Evolutionary conservation across 1,140 invertebrate species (phyloP), one percentile per base, ranked within the genome.

Genomic region (Pachyrhynchus sulphureomaculatus): DNA sequence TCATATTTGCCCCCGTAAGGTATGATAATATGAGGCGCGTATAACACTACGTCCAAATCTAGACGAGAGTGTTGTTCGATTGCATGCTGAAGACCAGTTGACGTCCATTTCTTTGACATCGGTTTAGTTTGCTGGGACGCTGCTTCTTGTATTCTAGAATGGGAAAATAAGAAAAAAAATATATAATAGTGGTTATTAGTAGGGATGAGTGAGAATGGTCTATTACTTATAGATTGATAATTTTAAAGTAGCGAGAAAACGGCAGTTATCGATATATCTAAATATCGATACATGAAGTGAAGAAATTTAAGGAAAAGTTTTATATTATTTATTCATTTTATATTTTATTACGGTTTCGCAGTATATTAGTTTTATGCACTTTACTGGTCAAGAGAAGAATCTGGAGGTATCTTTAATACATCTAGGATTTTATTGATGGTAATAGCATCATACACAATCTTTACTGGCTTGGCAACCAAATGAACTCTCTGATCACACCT

Each of bases 381-480:
- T 82, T 80, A 92, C 85, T 94, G 90, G 61, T 89, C 87, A 9
- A 97, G 78, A 34, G 87, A 84, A 42, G 87, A 79, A 77, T 86
- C 80, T 76, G 88, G 82, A 37, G 92, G 91, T 34, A 91, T 85
- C 75, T 88, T 90, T 68, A 99, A 93, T 9, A 93, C 83, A 42
- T 89, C 86, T 0, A 89, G 80, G 4, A 96, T 76, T 67, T 90
- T 86, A 62, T 94, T 88, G 26, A 98, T 86, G 0, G 94, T 96
- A 75, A 87, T 85, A 20, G 91, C 92, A 80, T 96, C 92, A 76
- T 95, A 99, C 10, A 92, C 77, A 39, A 96, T 86, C 77, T 92
- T 86, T 36, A 98, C 73, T 0, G 94, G 91, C 68, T 86, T 82
- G 3, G 91, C 86, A 21, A 80, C 80, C 4, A 96, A 79, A 54